Conservation (phyloP, 2,888 invertebrate genomes). For the Thalpophila matura region DNA sequence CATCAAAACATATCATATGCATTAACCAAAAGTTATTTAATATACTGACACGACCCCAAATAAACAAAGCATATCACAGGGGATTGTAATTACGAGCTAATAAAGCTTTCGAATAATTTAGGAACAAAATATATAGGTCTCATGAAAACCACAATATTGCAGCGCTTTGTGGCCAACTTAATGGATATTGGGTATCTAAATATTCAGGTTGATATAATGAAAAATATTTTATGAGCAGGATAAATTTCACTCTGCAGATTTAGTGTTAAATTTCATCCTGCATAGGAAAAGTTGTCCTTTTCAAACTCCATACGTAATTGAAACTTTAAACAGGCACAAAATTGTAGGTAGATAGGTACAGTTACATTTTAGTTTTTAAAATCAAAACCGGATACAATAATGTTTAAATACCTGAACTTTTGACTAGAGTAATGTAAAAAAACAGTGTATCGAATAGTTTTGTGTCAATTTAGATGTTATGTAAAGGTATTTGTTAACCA, state of each 20-base stretch:
- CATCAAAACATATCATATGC: slow-evolving; percentile 35
- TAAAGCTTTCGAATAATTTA: slow-evolving; percentile 47
- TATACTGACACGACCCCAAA: slow-evolving; percentile 3
- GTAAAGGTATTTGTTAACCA: too few species aligned
- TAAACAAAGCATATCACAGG: slow-evolving; percentile 10
- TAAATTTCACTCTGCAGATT: not conserved
- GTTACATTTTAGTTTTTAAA: too few species aligned
- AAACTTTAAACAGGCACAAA: not conserved
- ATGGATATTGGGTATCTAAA: slow-evolving; percentile 21
- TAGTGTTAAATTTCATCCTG: not conserved
- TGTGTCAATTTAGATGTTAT: too few species aligned
- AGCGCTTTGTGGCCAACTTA: slow-evolving; percentile 25
- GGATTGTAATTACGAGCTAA: slow-evolving; percentile 28
- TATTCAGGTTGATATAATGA: slow-evolving; percentile 1
- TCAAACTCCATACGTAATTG: not conserved
- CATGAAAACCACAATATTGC: slow-evolving; percentile 21
- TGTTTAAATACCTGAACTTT: too few species aligned
- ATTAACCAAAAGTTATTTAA: slow-evolving; percentile 26
- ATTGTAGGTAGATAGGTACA: too few species aligned
- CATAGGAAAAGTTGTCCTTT: not conserved
- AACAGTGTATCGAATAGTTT: too few species aligned
- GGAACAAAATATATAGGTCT: slow-evolving; percentile 24
- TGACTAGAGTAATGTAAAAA: too few species aligned
- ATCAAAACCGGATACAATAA: too few species aligned
- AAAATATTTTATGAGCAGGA: slow-evolving; percentile 2